A percentile compares a stretch with the other conserved stretches of the same genome.
Evolutionary conservation across 2,888 invertebrate genomes (phyloP).

Genomic region (Cheiracanthium punctorium): DNA sequence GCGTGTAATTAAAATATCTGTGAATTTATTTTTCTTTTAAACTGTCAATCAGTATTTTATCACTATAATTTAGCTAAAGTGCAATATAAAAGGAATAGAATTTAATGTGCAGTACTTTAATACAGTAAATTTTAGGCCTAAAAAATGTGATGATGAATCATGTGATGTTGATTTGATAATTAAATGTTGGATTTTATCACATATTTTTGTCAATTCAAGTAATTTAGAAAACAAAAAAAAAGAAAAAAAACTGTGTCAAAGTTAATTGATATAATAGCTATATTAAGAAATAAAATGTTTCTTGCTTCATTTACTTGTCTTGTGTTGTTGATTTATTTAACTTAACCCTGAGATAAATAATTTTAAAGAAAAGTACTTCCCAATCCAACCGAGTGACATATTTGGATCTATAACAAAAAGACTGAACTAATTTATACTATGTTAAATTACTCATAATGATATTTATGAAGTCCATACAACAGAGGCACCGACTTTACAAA

Average conservation of each 20-base stretch:
- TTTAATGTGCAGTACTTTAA: neutral
- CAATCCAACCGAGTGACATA: too few relatives aligned
- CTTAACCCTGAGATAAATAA: too few relatives aligned
- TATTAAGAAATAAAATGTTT: neutral
- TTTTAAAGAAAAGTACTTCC: too few relatives aligned
- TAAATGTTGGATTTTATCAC: constrained; percentile 4
- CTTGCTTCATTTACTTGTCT: neutral
- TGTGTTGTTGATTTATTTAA: too few relatives aligned
- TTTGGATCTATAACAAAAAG: too few relatives aligned
- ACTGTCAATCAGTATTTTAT: too few relatives aligned
- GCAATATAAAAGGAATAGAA: neutral
- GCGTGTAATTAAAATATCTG: too few relatives aligned
- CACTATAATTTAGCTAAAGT: neutral
- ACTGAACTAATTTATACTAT: too few relatives aligned
- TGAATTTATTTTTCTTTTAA: too few relatives aligned
- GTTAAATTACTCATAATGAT: too few relatives aligned
- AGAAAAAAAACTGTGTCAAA: neutral
- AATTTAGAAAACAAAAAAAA: neutral
- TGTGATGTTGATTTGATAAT: neutral
- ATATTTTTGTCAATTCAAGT: neutral
- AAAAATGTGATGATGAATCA: neutral
- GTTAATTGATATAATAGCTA: neutral
- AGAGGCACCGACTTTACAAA: too few relatives aligned
- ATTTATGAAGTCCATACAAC: too few relatives aligned
- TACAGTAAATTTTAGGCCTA: neutral